Percentiles rank a stretch among this genome's conserved stretches.
Conservation (phyloP, 2,888 invertebrate species). For the Polydrusus tereticollis region DNA sequence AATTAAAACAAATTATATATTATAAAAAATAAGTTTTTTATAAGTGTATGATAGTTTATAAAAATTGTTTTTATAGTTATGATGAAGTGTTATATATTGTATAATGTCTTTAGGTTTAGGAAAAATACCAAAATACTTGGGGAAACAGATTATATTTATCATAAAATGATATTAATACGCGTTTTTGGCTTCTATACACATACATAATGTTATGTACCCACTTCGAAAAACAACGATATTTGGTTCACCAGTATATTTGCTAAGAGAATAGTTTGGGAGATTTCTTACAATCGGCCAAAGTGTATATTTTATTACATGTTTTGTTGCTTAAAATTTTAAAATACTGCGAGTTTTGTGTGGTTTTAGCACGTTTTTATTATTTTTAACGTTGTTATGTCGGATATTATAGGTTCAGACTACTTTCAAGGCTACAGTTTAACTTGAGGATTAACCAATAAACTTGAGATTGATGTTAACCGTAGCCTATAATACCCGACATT, state of each 20-base stretch:
- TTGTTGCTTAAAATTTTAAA: background rate
- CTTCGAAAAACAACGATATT: background rate
- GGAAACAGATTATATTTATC: constrained; percentile 33
- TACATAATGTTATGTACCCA: background rate
- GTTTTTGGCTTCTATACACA: constrained; percentile 13
- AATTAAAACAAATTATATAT: constrained; percentile 35
- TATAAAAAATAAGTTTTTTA: constrained; percentile 43
- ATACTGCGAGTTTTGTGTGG: background rate
- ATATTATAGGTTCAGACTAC: too few species aligned
- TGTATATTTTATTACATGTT: background rate
- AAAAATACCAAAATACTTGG: constrained; percentile 15
- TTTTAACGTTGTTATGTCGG: background rate
- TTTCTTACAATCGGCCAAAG: background rate
- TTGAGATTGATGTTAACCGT: too few species aligned
- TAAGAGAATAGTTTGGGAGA: background rate
- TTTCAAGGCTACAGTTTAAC: too few species aligned
- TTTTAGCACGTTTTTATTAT: background rate
- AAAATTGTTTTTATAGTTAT: constrained; percentile 30
- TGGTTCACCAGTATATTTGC: constrained; percentile 14
- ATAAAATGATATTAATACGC: constrained; percentile 40
- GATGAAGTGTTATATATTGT: constrained; percentile 42
- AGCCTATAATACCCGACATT: too few species aligned
- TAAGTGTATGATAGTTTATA: constrained; percentile 50
- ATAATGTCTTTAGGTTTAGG: constrained; percentile 29
- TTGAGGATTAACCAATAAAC: too few species aligned